These are phyloP conservation scores for Coelinius sp. DNA, from an alignment of 2,888 invertebrate species.

Conservation along the genomic window DNA sequence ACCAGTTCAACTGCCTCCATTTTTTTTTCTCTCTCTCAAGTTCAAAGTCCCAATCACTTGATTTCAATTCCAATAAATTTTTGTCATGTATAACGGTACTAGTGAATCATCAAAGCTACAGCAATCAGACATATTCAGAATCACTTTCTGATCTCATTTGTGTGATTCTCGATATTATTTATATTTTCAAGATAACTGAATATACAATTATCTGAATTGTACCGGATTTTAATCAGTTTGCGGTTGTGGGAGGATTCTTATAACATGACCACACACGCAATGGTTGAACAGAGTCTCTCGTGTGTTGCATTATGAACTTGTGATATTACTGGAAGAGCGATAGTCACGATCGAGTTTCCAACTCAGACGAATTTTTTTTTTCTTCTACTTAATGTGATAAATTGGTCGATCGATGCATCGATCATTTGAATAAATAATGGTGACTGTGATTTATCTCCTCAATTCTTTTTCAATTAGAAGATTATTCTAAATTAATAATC, in stretches of 20 bases:
- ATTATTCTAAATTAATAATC: not conserved
- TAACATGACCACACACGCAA: slow-evolving; percentile 44
- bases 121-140: no score
- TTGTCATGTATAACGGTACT: not conserved
- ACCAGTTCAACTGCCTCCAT: not conserved
- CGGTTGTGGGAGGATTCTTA: slow-evolving; percentile 55
- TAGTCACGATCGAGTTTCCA: slow-evolving; percentile 18
- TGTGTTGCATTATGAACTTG: slow-evolving; percentile 45
- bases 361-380: not conserved
- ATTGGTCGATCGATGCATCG: slow-evolving; percentile 14
- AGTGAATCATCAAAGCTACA: no score
- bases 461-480: not conserved
- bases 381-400: slow-evolving; percentile 4
- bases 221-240: slow-evolving; percentile 70
- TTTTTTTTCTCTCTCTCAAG: not conserved
- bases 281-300: slow-evolving; percentile 14
- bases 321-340: not conserved
- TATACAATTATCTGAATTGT: slow-evolving; percentile 43
- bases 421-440: slow-evolving; percentile 14
- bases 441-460: not conserved
- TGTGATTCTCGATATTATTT: not conserved
- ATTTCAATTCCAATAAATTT: not conserved
- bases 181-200: not conserved
- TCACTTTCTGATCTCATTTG: not conserved
- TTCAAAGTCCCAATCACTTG: not conserved